phyloP scores from a whole-genome alignment of 2,888 invertebrate genomes.

The Esperia sulphurella region DNA sequence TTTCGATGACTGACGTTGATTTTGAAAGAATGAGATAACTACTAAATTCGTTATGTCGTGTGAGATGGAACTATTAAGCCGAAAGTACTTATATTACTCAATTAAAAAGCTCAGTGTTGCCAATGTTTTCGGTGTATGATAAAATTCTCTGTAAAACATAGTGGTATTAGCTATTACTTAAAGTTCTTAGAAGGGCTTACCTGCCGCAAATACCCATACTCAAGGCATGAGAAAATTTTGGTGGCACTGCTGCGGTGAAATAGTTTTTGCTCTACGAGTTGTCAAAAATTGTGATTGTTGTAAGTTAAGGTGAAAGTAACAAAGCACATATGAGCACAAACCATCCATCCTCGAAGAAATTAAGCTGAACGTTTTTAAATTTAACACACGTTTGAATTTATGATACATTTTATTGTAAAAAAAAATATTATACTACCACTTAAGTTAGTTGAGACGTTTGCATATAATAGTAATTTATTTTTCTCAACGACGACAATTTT shows the following conservation, averaged over 20 bases:
- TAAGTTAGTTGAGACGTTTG: conserved; percentile 75
- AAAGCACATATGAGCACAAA: conserved; percentile 78
- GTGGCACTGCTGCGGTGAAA: conserved; percentile 4
- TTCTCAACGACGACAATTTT: conserved; percentile 60
- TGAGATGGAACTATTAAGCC: conserved; percentile 22
- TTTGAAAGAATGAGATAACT: conserved; percentile 40
- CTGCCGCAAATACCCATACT: no score
- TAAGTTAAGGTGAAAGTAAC: conserved; percentile 65
- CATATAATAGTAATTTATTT: conserved; percentile 73
- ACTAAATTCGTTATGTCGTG: conserved; percentile 45
- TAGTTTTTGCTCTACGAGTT: conserved; percentile 27
- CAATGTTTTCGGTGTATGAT: neutral
- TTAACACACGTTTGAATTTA: conserved; percentile 78
- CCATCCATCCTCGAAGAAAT: conserved; percentile 74
- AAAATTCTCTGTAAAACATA: no score
- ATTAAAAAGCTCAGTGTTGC: neutral
- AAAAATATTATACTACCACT: conserved; percentile 74
- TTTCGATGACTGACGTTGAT: conserved; percentile 65
- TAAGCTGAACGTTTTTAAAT: conserved; percentile 73
- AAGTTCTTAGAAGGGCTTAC: no score
- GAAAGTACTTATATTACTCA: neutral
- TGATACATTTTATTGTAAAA: conserved; percentile 78
- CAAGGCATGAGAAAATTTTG: no score
- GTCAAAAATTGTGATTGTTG: conserved; percentile 66
- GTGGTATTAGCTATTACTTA: no score